A percentile compares a stretch with the other conserved stretches of the same genome.
These are phyloP conservation scores for Pelobates cultripes DNA, from an alignment of 2,797 vertebrate species.

Conservation along the genomic window DNA sequence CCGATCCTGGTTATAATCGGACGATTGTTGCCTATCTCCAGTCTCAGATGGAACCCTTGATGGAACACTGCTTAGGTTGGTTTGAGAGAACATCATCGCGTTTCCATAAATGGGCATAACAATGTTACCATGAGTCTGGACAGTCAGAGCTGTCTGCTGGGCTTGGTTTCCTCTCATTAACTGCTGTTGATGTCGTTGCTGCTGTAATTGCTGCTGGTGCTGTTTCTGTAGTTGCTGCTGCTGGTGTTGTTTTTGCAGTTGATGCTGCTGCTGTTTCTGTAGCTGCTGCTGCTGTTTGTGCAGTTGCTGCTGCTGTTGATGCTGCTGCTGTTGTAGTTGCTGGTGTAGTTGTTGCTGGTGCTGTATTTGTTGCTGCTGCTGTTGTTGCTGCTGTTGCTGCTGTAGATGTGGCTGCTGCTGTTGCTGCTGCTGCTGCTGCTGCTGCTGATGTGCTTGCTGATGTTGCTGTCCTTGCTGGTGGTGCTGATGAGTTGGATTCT, in stretches of 20 bases:
- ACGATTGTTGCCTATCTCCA: slow-evolving; percentile 72
- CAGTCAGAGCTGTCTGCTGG: slow-evolving; percentile 69
- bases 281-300: slow-evolving; percentile 23
- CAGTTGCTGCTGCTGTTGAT: slow-evolving; percentile 24
- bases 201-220: slow-evolving; percentile 59
- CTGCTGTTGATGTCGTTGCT: slow-evolving; percentile 59
- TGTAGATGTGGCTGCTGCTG: slow-evolving; percentile 22
- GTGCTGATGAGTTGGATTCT: slow-evolving; percentile 35
- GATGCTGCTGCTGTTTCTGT: slow-evolving; percentile 31
- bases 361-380: slow-evolving; percentile 28
- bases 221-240: slow-evolving; percentile 14
- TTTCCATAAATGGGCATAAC: slow-evolving; percentile 81
- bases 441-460: slow-evolving; percentile 9
- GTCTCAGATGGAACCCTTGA: slow-evolving; percentile 58
- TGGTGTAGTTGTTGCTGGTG: slow-evolving; percentile 24
- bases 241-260: neutral
- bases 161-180: slow-evolving; percentile 65
- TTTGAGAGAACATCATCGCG: slow-evolving; percentile 79
- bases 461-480: slow-evolving; percentile 18
- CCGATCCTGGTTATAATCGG: slow-evolving; percentile 75
- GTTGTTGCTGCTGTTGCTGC: slow-evolving; percentile 25
- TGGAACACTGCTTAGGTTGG: slow-evolving; percentile 67
- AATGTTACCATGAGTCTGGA: slow-evolving; percentile 74
- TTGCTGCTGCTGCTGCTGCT: neutral
- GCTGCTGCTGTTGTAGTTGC: neutral